Evolutionary conservation across 2,888 invertebrate species (phyloP).

Genomic region (Tinea pellionella): DNA sequence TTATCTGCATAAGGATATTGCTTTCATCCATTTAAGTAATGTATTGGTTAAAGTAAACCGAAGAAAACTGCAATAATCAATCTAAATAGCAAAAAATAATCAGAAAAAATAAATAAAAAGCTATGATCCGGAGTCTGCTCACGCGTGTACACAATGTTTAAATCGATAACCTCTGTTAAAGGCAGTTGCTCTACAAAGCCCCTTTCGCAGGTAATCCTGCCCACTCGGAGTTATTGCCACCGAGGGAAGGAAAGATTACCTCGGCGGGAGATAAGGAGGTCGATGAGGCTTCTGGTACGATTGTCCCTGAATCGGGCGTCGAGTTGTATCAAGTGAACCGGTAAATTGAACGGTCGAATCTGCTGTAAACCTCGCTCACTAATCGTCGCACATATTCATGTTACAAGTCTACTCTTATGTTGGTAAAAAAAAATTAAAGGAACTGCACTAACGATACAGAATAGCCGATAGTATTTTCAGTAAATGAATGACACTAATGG

Average conservation of each 20-base stretch:
- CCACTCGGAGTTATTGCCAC: slow-evolving; percentile 69
- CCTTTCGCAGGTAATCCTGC: slow-evolving; percentile 67
- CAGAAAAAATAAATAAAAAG: not conserved
- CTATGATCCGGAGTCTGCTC: not conserved
- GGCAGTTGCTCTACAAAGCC: slow-evolving; percentile 59
- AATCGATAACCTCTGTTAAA: slow-evolving; percentile 64
- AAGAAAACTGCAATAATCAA: not conserved
- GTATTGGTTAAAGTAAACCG: no score
- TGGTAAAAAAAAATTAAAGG: not conserved
- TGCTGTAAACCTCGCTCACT: slow-evolving; percentile 50
- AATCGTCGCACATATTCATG: slow-evolving; percentile 51
- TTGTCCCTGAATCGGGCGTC: slow-evolving; percentile 70
- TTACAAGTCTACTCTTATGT: not conserved
- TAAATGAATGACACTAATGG: slow-evolving; percentile 66
- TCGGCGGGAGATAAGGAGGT: slow-evolving; percentile 68
- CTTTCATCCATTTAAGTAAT: not conserved
- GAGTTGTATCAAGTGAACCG: slow-evolving; percentile 71
- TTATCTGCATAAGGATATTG: not conserved
- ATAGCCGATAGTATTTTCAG: not conserved
- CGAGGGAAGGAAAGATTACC: slow-evolving; percentile 70
- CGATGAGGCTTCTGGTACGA: slow-evolving; percentile 67
- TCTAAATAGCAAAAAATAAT: not conserved
- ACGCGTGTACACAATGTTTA: slow-evolving; percentile 49
- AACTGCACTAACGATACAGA: not conserved
- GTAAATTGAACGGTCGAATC: slow-evolving; percentile 67